Percentiles rank a stretch among this genome's conserved stretches.
phyloP scores from a whole-genome alignment of 2,888 invertebrate species.

The Tachystola acroxantha region DNA sequence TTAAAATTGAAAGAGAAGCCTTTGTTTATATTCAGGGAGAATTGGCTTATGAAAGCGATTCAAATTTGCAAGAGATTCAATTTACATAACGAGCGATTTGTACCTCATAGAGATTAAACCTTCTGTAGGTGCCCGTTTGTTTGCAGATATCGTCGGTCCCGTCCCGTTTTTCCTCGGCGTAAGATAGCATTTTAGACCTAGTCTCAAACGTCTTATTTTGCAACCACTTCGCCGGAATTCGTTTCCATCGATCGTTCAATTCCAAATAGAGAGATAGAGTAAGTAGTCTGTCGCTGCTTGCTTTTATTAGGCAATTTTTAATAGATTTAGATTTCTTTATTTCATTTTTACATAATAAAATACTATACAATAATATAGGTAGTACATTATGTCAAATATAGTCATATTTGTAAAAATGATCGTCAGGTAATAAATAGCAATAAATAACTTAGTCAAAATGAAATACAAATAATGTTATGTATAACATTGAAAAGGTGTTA shows the following conservation, averaged over 20 bases:
- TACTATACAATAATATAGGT: too few relatives aligned
- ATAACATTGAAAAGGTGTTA: too few relatives aligned
- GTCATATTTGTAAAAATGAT: too few relatives aligned
- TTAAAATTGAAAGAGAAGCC: conserved; percentile 52
- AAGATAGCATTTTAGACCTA: conserved; percentile 32
- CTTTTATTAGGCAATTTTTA: too few relatives aligned
- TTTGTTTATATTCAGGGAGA: conserved; percentile 66
- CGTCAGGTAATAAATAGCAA: too few relatives aligned
- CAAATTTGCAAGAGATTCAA: conserved; percentile 72
- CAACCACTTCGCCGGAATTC: conserved; percentile 31
- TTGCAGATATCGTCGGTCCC: conserved; percentile 40
- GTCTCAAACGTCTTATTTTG: conserved; percentile 16
- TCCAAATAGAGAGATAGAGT: too few relatives aligned
- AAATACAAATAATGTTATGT: too few relatives aligned
- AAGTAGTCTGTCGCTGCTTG: too few relatives aligned
- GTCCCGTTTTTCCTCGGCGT: conserved; percentile 36
- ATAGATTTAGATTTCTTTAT: too few relatives aligned
- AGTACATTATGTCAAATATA: too few relatives aligned
- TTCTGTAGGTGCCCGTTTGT: conserved; percentile 48
- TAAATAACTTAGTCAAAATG: too few relatives aligned
- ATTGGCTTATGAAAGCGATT: conserved; percentile 72
- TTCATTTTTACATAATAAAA: too few relatives aligned
- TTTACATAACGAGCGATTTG: conserved; percentile 75
- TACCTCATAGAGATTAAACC: conserved; percentile 64
- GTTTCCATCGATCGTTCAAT: conserved; percentile 25